These are phyloP conservation scores for Sinella curviseta DNA, from an alignment of 1,140 invertebrate genomes.

Conservation along the genomic window DNA sequence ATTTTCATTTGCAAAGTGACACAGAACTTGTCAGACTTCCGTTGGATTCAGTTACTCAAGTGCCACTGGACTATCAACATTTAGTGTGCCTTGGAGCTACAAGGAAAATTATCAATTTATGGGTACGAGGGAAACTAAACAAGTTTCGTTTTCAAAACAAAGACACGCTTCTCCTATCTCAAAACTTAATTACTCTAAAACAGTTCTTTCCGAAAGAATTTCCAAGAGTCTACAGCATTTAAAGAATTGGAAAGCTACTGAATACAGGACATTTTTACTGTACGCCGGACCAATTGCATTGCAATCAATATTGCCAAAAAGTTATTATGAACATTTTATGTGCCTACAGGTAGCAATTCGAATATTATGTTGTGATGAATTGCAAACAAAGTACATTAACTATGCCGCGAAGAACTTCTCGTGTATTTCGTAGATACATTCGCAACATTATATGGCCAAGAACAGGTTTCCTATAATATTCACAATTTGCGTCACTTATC, in stretches of 20 bases:
- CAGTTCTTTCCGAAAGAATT: slow-evolving; percentile 31
- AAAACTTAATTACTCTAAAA: slow-evolving; percentile 7
- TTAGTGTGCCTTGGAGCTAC: slow-evolving; percentile 55
- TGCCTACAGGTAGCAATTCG: slow-evolving; percentile 51
- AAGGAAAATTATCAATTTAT: slow-evolving; percentile 52
- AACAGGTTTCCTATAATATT: slow-evolving; percentile 32
- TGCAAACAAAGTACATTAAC: neutral
- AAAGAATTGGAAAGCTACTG: slow-evolving; percentile 43
- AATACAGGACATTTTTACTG: slow-evolving; percentile 38
- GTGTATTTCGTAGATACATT: slow-evolving; percentile 21
- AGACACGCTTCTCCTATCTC: slow-evolving; percentile 28
- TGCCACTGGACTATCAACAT: slow-evolving; percentile 57
- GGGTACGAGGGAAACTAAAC: slow-evolving; percentile 41
- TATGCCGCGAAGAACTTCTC: slow-evolving; percentile 13
- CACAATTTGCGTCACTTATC: slow-evolving; percentile 39
- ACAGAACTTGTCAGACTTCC: slow-evolving; percentile 5
- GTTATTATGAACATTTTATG: slow-evolving; percentile 54
- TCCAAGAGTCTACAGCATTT: slow-evolving; percentile 33
- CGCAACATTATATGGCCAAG: slow-evolving; percentile 17
- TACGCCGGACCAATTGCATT: slow-evolving; percentile 39
- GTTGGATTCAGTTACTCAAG: slow-evolving; percentile 50
- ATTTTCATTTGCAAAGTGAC: neutral
- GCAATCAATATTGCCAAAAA: slow-evolving; percentile 9
- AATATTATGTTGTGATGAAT: slow-evolving; percentile 43
- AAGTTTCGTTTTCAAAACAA: neutral